A percentile compares a stretch with the other conserved stretches of the same genome.
Conservation (phyloP, 2,888 invertebrate genomes). For the Siphlonurus alternatus region DNA sequence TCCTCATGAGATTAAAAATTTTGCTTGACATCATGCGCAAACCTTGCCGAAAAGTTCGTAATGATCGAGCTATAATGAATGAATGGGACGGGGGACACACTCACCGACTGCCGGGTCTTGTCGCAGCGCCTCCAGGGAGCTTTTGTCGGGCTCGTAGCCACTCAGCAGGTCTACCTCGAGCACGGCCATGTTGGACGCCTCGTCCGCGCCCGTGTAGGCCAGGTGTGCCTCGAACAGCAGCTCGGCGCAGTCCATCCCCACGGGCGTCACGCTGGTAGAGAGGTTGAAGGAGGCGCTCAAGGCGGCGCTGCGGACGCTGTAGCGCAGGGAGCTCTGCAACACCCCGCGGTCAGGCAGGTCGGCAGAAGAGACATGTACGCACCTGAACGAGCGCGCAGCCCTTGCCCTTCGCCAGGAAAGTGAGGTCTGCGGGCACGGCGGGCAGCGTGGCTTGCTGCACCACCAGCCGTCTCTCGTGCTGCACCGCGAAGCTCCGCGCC, state of each 20-base stretch:
- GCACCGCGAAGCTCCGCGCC: constrained; percentile 25
- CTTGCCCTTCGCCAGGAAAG: constrained; percentile 31
- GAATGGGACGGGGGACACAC: too few species aligned
- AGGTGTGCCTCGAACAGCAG: constrained; percentile 21
- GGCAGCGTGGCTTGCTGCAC: constrained; percentile 29
- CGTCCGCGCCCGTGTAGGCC: constrained; percentile 26
- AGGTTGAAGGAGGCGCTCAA: constrained; percentile 35
- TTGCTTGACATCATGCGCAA: too few species aligned
- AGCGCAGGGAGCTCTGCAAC: constrained; percentile 31
- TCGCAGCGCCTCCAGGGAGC: constrained; percentile 35
- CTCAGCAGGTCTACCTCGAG: constrained; percentile 43
- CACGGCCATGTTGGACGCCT: constrained; percentile 36
- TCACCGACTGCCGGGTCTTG: constrained; percentile 28
- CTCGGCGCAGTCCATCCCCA: background rate
- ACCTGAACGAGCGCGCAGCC: constrained; percentile 41
- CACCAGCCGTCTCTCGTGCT: constrained; percentile 31
- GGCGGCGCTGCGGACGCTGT: constrained; percentile 30
- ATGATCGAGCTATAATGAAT: too few species aligned
- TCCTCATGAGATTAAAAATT: too few species aligned
- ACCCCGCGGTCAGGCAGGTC: background rate
- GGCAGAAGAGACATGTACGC: too few species aligned
- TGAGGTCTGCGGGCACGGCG: constrained; percentile 28
- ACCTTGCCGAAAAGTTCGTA: too few species aligned
- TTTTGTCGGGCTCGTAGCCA: constrained; percentile 42
- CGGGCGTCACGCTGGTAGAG: constrained; percentile 12